A percentile compares a stretch with the other conserved stretches of the same genome.
These are phyloP conservation scores for Augochlorella aurata DNA, from an alignment of 2,888 invertebrate genomes.

Conservation along the genomic window DNA sequence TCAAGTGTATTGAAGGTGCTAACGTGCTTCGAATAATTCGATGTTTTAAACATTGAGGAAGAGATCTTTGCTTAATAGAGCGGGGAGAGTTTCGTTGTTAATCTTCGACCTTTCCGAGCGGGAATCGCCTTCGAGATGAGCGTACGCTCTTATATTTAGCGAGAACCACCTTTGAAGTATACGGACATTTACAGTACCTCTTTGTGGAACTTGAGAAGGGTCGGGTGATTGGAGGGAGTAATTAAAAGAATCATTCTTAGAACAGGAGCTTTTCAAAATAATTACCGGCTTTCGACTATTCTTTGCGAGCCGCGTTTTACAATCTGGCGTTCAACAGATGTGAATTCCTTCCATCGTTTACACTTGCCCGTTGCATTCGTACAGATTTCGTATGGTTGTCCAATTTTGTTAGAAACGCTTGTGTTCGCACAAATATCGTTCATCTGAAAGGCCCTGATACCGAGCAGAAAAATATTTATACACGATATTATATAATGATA, in stretches of 20 bases:
- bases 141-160: slow-evolving; percentile 2
- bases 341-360: not conserved
- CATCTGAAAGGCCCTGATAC: too few species aligned
- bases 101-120: not conserved
- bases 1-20: not conserved
- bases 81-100: not conserved
- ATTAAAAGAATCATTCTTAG: slow-evolving; percentile 9
- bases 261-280: slow-evolving; percentile 8
- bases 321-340: not conserved
- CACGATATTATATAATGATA: too few species aligned
- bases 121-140: not conserved
- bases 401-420: not conserved
- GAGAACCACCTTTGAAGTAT: slow-evolving; percentile 4
- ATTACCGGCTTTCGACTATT: not conserved
- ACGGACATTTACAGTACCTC: slow-evolving; percentile 3
- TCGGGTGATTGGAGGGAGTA: not conserved
- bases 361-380: not conserved
- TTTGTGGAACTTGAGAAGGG: slow-evolving; percentile 2
- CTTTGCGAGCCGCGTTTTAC: not conserved
- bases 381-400: not conserved
- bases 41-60: not conserved
- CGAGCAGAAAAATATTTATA: too few species aligned
- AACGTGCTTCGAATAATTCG: not conserved
- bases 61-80: not conserved
- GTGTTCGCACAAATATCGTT: not conserved